phyloP scores from a whole-genome alignment of 1,140 invertebrate genomes.

The Penaeus vannamei region DNA sequence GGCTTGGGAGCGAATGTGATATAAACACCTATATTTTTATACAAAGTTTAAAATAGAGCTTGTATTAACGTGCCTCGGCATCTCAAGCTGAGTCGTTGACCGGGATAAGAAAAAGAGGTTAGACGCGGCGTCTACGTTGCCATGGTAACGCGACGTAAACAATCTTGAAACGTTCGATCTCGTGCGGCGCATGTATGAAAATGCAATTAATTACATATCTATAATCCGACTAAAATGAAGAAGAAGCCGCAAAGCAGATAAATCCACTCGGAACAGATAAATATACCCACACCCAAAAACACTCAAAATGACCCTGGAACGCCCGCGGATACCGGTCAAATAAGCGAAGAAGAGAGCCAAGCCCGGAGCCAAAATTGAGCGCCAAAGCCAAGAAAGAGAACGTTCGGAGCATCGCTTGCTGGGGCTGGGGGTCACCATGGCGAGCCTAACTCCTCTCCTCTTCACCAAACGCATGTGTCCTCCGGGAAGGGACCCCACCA shows the following conservation, averaged over 20 bases:
- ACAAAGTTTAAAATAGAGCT: background rate
- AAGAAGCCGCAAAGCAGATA: too few species aligned
- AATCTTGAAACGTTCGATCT: conserved; percentile 23
- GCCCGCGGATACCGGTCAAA: too few species aligned
- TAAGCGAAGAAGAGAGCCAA: too few species aligned
- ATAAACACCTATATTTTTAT: background rate
- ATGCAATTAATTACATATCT: background rate
- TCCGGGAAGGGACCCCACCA: conserved; percentile 45
- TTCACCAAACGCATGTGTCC: conserved; percentile 63
- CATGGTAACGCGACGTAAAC: conserved; percentile 49
- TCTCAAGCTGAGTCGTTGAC: conserved; percentile 17
- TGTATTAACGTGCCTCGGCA: background rate
- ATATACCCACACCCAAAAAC: background rate
- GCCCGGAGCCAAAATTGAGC: too few species aligned
- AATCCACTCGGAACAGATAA: background rate
- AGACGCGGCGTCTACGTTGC: conserved; percentile 20
- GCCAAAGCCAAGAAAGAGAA: conserved; percentile 8
- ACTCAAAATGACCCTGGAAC: background rate
- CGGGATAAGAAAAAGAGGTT: conserved; percentile 1
- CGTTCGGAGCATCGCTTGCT: too few species aligned
- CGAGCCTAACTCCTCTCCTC: conserved; percentile 61
- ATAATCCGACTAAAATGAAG: too few species aligned
- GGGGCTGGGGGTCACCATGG: conserved; percentile 33
- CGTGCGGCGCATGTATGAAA: background rate
- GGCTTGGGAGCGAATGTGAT: background rate